A percentile compares a stretch with the other conserved stretches of the same genome.
Conservation (phyloP, 2,888 invertebrate species). For the Onchidella celtica region DNA sequence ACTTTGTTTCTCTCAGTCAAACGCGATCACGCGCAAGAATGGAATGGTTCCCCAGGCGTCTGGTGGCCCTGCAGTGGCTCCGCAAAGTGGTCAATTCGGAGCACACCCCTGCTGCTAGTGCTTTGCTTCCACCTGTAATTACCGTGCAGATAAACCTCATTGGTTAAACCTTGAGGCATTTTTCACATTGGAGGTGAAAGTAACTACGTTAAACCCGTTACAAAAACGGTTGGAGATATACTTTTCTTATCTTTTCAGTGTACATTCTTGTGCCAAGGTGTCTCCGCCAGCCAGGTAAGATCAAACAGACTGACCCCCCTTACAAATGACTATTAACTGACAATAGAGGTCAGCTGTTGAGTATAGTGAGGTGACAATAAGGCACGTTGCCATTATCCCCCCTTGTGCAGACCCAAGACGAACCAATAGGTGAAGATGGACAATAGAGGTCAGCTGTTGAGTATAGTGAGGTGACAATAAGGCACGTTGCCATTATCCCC, state of each 20-base stretch:
- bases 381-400: neutral
- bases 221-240: neutral
- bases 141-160: neutral
- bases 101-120: neutral
- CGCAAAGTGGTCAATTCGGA: neutral
- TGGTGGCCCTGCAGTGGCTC: neutral
- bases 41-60: neutral
- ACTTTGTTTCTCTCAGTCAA: neutral
- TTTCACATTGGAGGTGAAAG: neutral
- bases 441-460: neutral
- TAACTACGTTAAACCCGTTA: neutral
- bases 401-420: no score
- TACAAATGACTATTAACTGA: neutral
- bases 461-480: neutral
- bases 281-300: neutral
- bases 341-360: neutral
- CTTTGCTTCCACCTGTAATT: neutral
- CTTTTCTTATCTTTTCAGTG: neutral
- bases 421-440: no score
- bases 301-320: neutral
- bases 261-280: neutral
- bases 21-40: neutral
- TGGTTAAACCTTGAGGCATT: neutral
- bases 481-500: neutral
- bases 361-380: neutral